phyloP scores from a whole-genome alignment of 1,140 invertebrate genomes.

The Saccostrea cuccullata region DNA sequence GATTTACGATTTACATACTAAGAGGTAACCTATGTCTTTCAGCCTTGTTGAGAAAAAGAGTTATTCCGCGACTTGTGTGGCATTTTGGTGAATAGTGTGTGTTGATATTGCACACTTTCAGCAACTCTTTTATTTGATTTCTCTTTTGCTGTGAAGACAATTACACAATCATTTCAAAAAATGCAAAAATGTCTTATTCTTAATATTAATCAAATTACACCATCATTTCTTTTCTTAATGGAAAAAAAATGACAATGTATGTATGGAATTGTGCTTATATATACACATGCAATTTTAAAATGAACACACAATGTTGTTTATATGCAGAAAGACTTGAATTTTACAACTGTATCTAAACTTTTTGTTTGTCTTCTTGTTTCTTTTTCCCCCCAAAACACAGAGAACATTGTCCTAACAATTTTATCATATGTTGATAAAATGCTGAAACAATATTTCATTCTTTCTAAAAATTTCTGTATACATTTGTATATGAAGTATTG shows the following conservation, averaged over 20 bases:
- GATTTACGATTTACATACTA: too few species aligned
- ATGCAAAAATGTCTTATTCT: background rate
- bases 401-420: too few species aligned
- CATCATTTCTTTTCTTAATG: background rate
- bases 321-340: too few species aligned
- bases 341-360: too few species aligned
- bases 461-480: too few species aligned
- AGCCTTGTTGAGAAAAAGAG: conserved; percentile 4
- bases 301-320: too few species aligned
- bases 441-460: too few species aligned
- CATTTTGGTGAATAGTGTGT: conserved; percentile 39
- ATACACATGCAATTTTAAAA: too few species aligned
- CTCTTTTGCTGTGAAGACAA: background rate
- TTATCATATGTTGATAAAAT: too few species aligned
- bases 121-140: background rate
- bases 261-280: background rate
- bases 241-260: background rate
- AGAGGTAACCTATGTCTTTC: background rate
- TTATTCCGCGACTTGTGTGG: conserved; percentile 18
- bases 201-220: background rate
- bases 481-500: too few species aligned
- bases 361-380: too few species aligned
- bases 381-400: too few species aligned
- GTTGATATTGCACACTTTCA: conserved; percentile 3
- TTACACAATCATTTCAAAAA: background rate